A percentile compares a stretch with the other conserved stretches of the same genome.
Conservation (phyloP, 2,797 vertebrate genomes). For the Pygocentrus nattereri region DNA sequence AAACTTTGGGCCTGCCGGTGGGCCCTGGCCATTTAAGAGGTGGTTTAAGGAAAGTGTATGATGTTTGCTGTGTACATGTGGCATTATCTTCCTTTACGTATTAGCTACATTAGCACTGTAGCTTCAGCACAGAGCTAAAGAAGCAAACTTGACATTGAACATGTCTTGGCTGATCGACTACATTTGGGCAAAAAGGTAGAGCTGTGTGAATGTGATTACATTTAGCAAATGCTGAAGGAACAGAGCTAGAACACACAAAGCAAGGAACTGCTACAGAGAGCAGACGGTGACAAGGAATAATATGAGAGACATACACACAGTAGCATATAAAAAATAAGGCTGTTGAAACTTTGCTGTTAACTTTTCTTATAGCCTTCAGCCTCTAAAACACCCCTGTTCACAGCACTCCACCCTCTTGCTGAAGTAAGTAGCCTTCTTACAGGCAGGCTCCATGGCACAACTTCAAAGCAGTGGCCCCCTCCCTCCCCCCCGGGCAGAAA, state of each 20-base stretch:
- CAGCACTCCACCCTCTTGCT: conserved; percentile 20
- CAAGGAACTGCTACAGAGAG: not conserved
- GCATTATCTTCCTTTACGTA: not conserved
- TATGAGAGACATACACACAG: not conserved
- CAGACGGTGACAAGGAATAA: not conserved
- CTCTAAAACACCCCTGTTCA: not conserved
- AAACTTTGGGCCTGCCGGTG: no score
- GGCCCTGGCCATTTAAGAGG: no score
- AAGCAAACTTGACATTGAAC: not conserved
- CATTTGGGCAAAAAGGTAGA: not conserved
- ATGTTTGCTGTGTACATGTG: not conserved
- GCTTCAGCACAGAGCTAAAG: no score
- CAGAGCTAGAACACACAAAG: not conserved
- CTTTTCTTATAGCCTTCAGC: conserved; percentile 22
- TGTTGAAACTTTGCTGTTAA: conserved; percentile 27
- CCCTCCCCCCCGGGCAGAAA: conserved; percentile 49
- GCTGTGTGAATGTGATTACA: not conserved
- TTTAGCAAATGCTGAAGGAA: not conserved
- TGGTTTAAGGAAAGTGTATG: not conserved
- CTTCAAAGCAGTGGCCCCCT: conserved; percentile 39
- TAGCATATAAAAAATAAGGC: conserved; percentile 24
- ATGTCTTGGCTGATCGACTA: not conserved
- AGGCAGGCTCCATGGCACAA: conserved; percentile 36
- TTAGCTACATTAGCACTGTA: no score
- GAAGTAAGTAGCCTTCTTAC: conserved; percentile 41